Percentiles rank a stretch among this genome's conserved stretches.
These are phyloP conservation scores for Andrena fulva DNA, from an alignment of 2,888 invertebrate species.

Conservation along the genomic window DNA sequence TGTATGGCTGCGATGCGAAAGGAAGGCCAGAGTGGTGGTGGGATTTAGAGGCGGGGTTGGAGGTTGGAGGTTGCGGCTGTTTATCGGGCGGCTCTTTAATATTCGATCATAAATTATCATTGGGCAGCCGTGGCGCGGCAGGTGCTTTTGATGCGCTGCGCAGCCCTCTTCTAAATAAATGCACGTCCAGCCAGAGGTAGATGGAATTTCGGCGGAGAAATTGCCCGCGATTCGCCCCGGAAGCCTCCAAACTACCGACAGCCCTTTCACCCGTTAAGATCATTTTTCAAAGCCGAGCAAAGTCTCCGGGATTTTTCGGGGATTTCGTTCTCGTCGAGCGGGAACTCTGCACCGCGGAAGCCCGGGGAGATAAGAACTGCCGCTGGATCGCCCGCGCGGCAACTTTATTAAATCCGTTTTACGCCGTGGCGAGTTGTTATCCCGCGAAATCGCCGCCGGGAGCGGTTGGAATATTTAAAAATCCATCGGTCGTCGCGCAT, in stretches of 20 bases:
- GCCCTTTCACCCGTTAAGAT: not conserved
- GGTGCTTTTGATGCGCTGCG: conserved; percentile 75
- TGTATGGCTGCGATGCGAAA: too few species aligned
- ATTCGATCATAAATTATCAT: conserved; percentile 76
- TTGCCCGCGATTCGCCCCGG: not conserved
- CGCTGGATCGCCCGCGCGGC: not conserved
- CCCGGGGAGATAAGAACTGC: not conserved
- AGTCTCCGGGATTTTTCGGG: conserved; percentile 6
- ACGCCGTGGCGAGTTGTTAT: not conserved
- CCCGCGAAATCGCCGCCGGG: not conserved
- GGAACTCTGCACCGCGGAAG: not conserved
- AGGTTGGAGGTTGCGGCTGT: conserved; percentile 33
- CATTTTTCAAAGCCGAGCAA: conserved; percentile 7
- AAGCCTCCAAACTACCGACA: not conserved
- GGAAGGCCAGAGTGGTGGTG: too few species aligned
- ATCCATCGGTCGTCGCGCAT: conserved; percentile 6
- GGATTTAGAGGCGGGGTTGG: not conserved
- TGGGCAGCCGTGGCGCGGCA: conserved; percentile 63
- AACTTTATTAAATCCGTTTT: conserved; percentile 4
- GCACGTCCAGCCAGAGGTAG: conserved; percentile 47
- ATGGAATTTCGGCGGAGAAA: not conserved
- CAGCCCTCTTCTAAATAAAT: conserved; percentile 75
- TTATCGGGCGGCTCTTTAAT: conserved; percentile 71
- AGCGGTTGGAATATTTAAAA: conserved; percentile 33
- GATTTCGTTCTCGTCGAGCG: not conserved